A percentile compares a stretch with the other conserved stretches of the same genome.
Conservation (phyloP, 1,140 invertebrate genomes). For the Orussus abietinus region DNA sequence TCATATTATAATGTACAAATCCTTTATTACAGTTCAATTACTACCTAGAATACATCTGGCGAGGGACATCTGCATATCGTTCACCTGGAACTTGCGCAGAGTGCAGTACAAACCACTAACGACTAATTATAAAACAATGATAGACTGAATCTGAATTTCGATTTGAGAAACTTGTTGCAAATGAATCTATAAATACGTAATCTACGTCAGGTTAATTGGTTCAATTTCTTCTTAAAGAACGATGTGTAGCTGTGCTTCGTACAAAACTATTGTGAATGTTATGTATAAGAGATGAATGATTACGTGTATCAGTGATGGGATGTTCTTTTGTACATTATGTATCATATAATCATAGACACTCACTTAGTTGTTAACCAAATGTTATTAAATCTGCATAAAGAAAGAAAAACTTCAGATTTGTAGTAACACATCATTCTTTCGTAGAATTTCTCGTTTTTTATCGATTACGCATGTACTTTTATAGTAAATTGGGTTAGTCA, state of each 20-base stretch:
- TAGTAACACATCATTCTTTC: neutral
- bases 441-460: too few relatives aligned
- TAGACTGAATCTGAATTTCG: too few relatives aligned
- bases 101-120: too few relatives aligned
- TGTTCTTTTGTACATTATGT: conserved; percentile 39
- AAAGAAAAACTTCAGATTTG: neutral
- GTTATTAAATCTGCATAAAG: conserved; percentile 17
- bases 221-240: neutral
- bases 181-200: too few relatives aligned
- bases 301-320: conserved; percentile 30
- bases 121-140: too few relatives aligned
- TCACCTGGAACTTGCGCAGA: too few relatives aligned
- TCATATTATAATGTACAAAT: conserved; percentile 42
- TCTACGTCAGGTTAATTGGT: neutral
- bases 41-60: conserved; percentile 23
- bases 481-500: too few relatives aligned
- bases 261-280: conserved; percentile 22
- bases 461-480: too few relatives aligned
- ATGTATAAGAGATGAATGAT: conserved; percentile 25
- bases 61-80: conserved; percentile 28
- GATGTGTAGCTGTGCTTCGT: too few relatives aligned
- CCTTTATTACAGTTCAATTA: conserved; percentile 29
- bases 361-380: conserved; percentile 24
- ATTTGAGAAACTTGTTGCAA: too few relatives aligned
- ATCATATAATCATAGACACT: conserved; percentile 30